These are phyloP conservation scores for Pelecanoides urinatrix DNA, from an alignment of 2,113 vertebrate species.

Conservation along the genomic window DNA sequence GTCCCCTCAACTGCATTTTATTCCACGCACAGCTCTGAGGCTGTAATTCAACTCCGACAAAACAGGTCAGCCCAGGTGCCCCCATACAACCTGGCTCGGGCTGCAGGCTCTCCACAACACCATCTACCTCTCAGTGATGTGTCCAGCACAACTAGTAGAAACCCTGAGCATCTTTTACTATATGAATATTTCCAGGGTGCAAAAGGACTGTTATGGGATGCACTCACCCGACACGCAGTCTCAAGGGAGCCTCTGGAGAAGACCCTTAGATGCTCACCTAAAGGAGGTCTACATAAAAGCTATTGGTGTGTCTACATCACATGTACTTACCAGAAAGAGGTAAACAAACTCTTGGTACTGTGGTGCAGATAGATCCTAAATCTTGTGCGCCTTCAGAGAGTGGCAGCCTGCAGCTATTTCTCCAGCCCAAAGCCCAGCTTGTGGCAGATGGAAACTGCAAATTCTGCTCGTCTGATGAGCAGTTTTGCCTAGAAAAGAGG, in stretches of 20 bases:
- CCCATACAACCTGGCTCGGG: not conserved
- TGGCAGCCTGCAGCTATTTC: not conserved
- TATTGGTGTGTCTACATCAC: not conserved
- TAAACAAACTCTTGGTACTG: not conserved
- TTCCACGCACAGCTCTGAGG: not conserved
- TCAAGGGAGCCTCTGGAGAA: not conserved
- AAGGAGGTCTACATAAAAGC: not conserved
- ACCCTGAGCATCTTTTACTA: not conserved
- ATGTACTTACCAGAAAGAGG: not conserved
- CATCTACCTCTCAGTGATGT: not conserved
- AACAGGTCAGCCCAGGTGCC: not conserved
- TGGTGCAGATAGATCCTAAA: not conserved
- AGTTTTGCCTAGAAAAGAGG: not conserved
- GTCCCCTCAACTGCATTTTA: not conserved
- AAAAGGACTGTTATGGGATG: not conserved
- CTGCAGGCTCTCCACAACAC: accelerated
- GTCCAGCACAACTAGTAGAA: not conserved
- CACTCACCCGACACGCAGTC: accelerated
- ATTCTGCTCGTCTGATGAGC: not conserved
- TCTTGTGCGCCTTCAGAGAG: not conserved
- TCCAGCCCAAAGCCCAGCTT: not conserved
- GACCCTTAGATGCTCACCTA: not conserved
- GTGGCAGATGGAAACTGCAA: not conserved
- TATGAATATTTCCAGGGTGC: not conserved
- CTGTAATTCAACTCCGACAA: not conserved